Evolutionary conservation across 1,140 invertebrate genomes (phyloP), one percentile per base, ranked within the genome.

Genomic region (Acarapis woodi): DNA sequence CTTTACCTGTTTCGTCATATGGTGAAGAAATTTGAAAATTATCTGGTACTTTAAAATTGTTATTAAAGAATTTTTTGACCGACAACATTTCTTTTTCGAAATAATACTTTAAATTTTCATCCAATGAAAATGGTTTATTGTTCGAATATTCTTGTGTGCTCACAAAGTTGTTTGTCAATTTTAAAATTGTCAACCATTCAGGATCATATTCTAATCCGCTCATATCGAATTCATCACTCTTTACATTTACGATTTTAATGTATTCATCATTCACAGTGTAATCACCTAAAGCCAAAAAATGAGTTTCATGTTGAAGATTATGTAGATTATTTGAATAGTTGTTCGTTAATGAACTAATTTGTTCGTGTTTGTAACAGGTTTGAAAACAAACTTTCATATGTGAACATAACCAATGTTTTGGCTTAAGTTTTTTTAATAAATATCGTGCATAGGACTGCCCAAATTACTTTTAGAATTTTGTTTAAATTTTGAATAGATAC

Each of bases 321-420:
- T 85, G 77, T 20, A 65, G 60, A 8, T 94, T 65, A 4, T 80
- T 35, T 4, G n/a, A n/a, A n/a, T n/a, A n/a, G n/a, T n/a, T n/a
- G n/a, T n/a, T n/a, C n/a, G n/a, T n/a, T n/a, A n/a, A n/a, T n/a
- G n/a, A n/a, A n/a, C n/a, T n/a, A n/a, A n/a, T n/a, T n/a, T n/a
- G n/a, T n/a, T n/a, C n/a, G n/a, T n/a, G n/a, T n/a, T n/a, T n/a
- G n/a, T n/a, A n/a, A n/a, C n/a, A n/a, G n/a, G 88, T 88, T 26
- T 74, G 66, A 63, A 88, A 97, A 60, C 88, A 82, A 44, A 77
- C 80, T 58, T 99, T 90, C 31, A 97, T 62, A 64, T 99, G 90
- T 30, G 83, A 88, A 32, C 88, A 61, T 61, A 97, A 99, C 87
- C 87, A 97, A 57, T 79, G 85, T 1, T 59, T 57, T 14, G 90